These are phyloP conservation scores for Peromyscus maniculatus DNA, from an alignment of 2,113 vertebrate genomes.

Conservation along the genomic window DNA sequence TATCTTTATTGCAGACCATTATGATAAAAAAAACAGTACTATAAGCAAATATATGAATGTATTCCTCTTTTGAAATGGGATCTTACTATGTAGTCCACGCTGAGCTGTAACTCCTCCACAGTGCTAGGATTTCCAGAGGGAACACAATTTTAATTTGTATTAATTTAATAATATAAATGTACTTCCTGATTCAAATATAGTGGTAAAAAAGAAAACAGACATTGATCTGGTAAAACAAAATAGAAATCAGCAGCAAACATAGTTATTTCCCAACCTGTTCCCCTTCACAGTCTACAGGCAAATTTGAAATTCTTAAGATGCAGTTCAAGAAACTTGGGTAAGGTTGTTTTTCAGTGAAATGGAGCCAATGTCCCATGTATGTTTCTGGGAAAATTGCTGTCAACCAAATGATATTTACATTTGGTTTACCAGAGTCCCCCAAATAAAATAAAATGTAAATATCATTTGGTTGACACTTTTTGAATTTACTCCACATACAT, in stretches of 20 bases:
- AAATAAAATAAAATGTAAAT: no score
- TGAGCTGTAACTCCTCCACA: neutral
- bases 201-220: neutral
- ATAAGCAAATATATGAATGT: neutral
- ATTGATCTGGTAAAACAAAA: accelerated
- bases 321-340: neutral
- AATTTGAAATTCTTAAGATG: neutral
- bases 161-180: neutral
- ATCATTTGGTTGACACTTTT: neutral
- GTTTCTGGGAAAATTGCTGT: neutral
- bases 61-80: neutral
- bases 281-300: accelerated
- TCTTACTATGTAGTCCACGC: no score
- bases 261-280: neutral
- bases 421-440: no score
- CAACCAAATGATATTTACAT: neutral
- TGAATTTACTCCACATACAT: neutral
- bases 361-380: neutral
- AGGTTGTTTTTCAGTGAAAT: neutral
- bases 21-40: neutral
- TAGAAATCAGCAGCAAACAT: neutral
- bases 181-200: neutral
- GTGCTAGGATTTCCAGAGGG: neutral
- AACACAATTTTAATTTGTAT: neutral
- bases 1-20: neutral